These are phyloP conservation scores for Margarornis squamiger DNA, from an alignment of 2,797 vertebrate species.

Conservation along the genomic window DNA sequence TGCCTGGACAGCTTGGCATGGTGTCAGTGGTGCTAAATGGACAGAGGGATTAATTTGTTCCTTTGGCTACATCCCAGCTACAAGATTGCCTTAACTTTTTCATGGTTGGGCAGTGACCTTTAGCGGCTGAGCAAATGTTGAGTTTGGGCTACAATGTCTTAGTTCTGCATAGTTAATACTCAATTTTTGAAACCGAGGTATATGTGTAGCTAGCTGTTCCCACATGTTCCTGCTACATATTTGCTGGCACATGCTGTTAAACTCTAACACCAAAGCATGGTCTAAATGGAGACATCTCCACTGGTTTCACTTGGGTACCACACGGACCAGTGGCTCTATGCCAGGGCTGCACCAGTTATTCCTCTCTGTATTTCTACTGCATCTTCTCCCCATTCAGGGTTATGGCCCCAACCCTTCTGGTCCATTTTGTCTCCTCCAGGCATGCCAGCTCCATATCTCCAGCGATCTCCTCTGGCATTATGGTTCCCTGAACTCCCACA, in stretches of 20 bases:
- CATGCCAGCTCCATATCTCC: accelerated
- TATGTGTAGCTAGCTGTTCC: background rate
- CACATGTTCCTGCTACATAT: background rate
- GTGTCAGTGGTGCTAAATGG: background rate
- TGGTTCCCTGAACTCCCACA: background rate
- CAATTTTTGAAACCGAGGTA: background rate
- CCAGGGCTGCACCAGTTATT: background rate
- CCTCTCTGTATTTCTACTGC: background rate
- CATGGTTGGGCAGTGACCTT: background rate
- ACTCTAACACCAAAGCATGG: background rate
- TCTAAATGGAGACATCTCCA: background rate
- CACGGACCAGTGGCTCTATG: background rate
- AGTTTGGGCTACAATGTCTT: background rate
- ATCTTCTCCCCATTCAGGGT: background rate
- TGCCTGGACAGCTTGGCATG: background rate
- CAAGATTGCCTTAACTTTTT: background rate
- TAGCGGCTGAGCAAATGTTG: background rate
- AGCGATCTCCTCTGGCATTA: background rate
- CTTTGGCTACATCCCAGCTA: background rate
- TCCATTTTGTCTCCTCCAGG: accelerated
- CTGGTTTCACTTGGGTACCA: background rate
- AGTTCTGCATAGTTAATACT: background rate
- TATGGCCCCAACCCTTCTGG: background rate
- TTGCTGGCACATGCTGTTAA: background rate
- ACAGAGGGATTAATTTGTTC: background rate